These are phyloP conservation scores for Euzophera pinguis DNA, from an alignment of 2,888 invertebrate species.

Conservation along the genomic window DNA sequence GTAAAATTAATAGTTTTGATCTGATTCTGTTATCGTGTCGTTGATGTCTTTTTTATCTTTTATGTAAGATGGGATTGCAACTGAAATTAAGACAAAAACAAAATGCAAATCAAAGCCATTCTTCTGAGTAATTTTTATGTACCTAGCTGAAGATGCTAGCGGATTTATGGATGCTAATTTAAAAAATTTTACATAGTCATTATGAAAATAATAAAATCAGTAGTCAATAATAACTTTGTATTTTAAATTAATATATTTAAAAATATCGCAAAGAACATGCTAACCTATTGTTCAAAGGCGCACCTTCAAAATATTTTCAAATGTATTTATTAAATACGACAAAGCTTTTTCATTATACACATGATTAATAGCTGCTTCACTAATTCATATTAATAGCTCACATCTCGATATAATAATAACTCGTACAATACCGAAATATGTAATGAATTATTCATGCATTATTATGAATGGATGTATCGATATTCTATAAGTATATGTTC, in stretches of 20 bases:
- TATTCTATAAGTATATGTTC: slow-evolving; percentile 24
- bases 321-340: neutral
- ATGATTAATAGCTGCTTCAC: slow-evolving; percentile 20
- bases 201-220: neutral
- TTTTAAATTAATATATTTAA: neutral
- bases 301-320: slow-evolving; percentile 1
- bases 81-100: no score
- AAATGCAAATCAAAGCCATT: no score
- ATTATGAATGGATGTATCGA: slow-evolving; percentile 24
- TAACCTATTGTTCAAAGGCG: neutral
- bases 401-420: slow-evolving; percentile 25
- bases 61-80: no score
- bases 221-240: neutral
- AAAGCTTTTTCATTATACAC: slow-evolving; percentile 1
- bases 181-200: no score
- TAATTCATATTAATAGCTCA: slow-evolving; percentile 24
- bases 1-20: no score
- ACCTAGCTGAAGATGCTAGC: no score
- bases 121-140: no score
- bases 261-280: neutral
- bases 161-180: no score
- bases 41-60: no score
- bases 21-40: no score
- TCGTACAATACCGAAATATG: slow-evolving; percentile 23
- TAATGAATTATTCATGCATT: slow-evolving; percentile 31